A percentile compares a stretch with the other conserved stretches of the same genome.
Conservation (phyloP, 2,888 invertebrate species). For the Drosophila merina region DNA sequence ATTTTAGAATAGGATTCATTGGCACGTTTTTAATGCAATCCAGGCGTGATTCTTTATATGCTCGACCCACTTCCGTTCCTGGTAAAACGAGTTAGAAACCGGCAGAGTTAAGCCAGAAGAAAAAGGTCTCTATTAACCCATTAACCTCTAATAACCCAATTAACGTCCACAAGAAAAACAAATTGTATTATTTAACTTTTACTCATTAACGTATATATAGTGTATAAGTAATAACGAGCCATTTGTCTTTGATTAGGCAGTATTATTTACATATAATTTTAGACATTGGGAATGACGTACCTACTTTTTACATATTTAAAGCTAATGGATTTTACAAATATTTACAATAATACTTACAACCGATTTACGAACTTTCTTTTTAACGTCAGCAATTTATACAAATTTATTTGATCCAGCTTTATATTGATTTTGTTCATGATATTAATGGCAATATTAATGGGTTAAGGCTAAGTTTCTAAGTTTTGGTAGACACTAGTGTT, state of each 20-base stretch:
- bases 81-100: background rate
- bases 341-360: slow-evolving; percentile 26
- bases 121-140: background rate
- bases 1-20: background rate
- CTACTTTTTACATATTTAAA: slow-evolving; percentile 5
- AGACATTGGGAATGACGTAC: background rate
- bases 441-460: background rate
- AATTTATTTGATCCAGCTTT: background rate
- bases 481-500: slow-evolving; percentile 69
- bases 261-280: background rate
- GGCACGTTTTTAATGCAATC: background rate
- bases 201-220: background rate
- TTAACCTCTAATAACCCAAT: background rate
- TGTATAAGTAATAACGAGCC: background rate
- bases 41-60: background rate
- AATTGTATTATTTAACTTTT: background rate
- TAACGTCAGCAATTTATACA: background rate
- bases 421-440: background rate
- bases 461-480: slow-evolving; percentile 72
- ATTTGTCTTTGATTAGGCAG: slow-evolving; percentile 1
- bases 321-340: slow-evolving; percentile 10
- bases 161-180: background rate
- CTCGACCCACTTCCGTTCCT: background rate
- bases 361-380: background rate
- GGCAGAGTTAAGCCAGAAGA: background rate